Evolutionary conservation across 2,888 invertebrate species (phyloP).

Genomic region (Pollenia griseotomentosa): DNA sequence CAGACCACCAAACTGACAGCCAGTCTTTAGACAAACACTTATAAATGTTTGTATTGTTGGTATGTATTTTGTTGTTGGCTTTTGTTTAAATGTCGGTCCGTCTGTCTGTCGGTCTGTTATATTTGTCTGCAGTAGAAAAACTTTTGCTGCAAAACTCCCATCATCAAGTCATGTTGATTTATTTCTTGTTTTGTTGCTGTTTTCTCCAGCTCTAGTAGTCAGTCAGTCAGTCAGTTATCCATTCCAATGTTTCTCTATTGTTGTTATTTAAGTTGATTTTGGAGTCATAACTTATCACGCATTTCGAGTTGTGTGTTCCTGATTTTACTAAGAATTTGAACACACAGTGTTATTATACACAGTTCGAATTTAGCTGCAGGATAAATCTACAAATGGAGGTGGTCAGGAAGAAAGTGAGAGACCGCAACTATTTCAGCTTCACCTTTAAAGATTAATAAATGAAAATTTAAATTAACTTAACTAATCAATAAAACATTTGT

Average conservation of each 20-base stretch:
- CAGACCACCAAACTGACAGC: not conserved
- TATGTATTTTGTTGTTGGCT: not conserved
- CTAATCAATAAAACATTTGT: too few relatives aligned
- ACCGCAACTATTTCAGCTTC: too few relatives aligned
- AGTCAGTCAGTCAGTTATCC: conserved; percentile 19
- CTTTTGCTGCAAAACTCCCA: conserved; percentile 28
- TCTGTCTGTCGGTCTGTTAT: not conserved
- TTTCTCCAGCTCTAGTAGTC: not conserved
- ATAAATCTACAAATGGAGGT: not conserved
- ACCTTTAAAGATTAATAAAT: too few relatives aligned
- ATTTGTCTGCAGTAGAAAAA: conserved; percentile 23
- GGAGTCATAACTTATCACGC: conserved; percentile 61
- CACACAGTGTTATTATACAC: not conserved
- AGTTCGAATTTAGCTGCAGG: conserved; percentile 13
- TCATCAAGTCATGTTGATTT: conserved; percentile 68
- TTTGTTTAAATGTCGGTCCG: not conserved
- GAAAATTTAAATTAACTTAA: too few relatives aligned
- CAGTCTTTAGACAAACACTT: not conserved
- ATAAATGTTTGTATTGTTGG: not conserved
- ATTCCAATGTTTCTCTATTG: conserved; percentile 13
- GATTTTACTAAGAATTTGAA: conserved; percentile 47
- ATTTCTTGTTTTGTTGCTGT: conserved; percentile 43
- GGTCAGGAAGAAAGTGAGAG: not conserved
- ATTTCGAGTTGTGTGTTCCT: conserved; percentile 35
- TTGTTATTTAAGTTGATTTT: conserved; percentile 48